phyloP scores from a whole-genome alignment of 1,140 invertebrate genomes.

The Panulirus ornatus region DNA sequence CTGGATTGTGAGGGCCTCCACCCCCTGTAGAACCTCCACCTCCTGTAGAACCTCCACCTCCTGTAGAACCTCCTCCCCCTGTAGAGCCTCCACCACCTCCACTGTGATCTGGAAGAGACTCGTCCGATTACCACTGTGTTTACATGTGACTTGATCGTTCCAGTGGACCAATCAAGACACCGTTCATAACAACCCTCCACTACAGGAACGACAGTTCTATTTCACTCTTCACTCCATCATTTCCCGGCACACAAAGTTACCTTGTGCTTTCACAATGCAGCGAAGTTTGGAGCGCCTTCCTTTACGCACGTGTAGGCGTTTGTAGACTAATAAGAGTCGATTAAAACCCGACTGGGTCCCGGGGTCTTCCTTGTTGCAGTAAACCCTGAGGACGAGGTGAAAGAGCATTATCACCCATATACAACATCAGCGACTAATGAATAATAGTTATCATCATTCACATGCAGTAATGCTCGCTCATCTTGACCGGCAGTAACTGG shows the following conservation, averaged over 20 bases:
- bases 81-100: not conserved
- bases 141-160: not conserved
- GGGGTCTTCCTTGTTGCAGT: not conserved
- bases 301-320: no score
- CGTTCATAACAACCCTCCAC: not conserved
- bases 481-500: no score
- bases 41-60: not conserved
- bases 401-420: not conserved
- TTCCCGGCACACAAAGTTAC: not conserved
- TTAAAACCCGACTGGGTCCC: no score
- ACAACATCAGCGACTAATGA: not conserved
- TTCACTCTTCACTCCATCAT: no score
- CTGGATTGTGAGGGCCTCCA: not conserved
- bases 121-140: no score
- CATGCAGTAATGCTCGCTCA: not conserved
- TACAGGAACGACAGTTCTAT: no score
- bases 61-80: not conserved
- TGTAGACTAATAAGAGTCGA: no score
- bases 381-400: not conserved
- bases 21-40: not conserved
- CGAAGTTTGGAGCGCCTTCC: no score
- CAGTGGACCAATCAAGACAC: not conserved
- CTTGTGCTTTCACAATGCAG: not conserved
- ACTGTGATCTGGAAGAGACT: not conserved
- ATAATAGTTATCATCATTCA: not conserved